phyloP scores from a whole-genome alignment of 2,797 vertebrate genomes.

The Erethizon dorsatum region DNA sequence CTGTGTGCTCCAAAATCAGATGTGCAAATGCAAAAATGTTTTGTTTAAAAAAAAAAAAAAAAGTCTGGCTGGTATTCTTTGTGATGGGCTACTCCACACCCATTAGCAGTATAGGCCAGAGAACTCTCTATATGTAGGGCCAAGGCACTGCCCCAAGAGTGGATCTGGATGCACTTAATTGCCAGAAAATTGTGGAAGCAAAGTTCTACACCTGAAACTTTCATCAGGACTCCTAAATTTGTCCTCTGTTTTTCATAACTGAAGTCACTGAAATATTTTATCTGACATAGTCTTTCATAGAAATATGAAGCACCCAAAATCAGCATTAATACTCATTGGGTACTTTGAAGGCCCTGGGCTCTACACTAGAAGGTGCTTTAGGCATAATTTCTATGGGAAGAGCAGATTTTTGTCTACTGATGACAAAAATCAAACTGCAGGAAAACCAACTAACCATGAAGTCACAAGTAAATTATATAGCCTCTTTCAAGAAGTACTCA shows the following conservation, averaged over 20 bases:
- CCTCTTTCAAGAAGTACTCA: conserved; percentile 1
- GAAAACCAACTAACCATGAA: not conserved
- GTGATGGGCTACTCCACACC: not conserved
- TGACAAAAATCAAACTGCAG: not conserved
- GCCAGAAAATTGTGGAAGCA: not conserved
- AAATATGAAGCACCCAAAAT: conserved; percentile 49
- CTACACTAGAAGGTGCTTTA: not conserved
- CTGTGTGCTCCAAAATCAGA: not conserved
- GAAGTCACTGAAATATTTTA: conserved; percentile 44
- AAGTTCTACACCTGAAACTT: conserved; percentile 59
- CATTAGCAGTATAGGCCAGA: not conserved
- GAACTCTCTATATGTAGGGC: not conserved
- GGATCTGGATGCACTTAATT: conserved; percentile 20
- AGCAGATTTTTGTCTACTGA: not conserved
- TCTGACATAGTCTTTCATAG: not conserved
- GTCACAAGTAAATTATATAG: not conserved
- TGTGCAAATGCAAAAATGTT: not conserved
- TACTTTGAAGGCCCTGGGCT: not conserved
- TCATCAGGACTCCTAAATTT: not conserved
- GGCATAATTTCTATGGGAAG: not conserved
- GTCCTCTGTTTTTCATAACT: conserved; percentile 39
- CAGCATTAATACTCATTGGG: not conserved
- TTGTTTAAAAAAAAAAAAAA: conserved; percentile 35
- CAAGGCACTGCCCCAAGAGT: not conserved
- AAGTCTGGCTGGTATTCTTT: not conserved